phyloP scores from a whole-genome alignment of 53 echinoderm and acorn worm genomes.

The Holothuria scabra region DNA sequence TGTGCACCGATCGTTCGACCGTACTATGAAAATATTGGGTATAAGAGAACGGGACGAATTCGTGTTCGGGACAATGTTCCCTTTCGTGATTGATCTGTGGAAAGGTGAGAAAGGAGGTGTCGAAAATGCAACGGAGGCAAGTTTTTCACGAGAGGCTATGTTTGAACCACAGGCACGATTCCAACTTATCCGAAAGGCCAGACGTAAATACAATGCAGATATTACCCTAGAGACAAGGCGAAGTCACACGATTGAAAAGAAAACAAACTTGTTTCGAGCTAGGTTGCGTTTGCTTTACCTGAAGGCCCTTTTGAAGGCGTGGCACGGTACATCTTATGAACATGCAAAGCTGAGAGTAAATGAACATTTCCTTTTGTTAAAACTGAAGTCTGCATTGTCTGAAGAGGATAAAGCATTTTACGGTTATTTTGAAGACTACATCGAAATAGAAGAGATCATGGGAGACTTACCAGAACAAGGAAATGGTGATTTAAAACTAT shows the following conservation, averaged over 20 bases:
- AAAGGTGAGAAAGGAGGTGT: conserved; percentile 22
- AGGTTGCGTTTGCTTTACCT: background rate
- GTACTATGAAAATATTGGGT: background rate
- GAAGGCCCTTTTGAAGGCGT: background rate
- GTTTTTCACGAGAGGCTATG: background rate
- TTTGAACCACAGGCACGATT: background rate
- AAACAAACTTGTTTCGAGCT: background rate
- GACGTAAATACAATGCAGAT: background rate
- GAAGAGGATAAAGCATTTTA: too few relatives aligned
- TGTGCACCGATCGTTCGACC: background rate
- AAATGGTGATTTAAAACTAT: background rate
- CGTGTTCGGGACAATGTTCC: background rate
- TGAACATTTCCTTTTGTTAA: background rate
- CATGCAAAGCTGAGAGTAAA: background rate
- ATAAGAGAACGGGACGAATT: background rate
- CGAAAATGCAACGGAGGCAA: background rate
- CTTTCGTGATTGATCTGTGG: background rate
- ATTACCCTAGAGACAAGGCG: background rate
- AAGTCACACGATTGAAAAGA: background rate
- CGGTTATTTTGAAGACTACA: background rate
- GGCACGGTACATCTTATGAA: background rate
- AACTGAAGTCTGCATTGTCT: background rate
- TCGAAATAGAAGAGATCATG: background rate
- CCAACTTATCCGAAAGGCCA: background rate
- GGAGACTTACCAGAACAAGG: background rate